Base-by-base conservation (phyloP, 2,113 vertebrate species). In the Lipotes vexillifer region DNA sequence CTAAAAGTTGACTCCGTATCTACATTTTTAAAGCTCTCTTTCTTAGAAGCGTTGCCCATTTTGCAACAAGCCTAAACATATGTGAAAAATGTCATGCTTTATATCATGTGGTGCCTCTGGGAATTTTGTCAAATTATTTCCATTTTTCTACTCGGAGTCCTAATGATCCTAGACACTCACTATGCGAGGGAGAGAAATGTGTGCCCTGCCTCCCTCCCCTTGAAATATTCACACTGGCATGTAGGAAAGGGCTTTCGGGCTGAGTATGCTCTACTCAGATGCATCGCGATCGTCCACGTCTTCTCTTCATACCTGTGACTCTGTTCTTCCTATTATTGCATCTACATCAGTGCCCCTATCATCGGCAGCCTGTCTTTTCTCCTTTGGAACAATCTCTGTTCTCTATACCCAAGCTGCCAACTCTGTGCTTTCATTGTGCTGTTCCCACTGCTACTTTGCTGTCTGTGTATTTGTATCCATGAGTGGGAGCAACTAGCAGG, bases 81-180 rank as follows among this genome's bases (percentile, higher is more conserved):
- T 74, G 78, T 81, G 52, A 96, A 68, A 66, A 74, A 93, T 98
- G 97, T 97, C 86, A 88, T 97, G 90, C 57, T 94, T 93, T 97
- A 18, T 59, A 95, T 95, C 97, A 93, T 92, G 94, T 82, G 89
- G 27, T 91, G 52, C 91, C 94, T 94, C 77, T 96, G 15, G 84
- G 89, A 65, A 94, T 93, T 97, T 97, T 97, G 83, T 97, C 87
- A 98, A 88, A 83, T 96, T 93, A 93, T 97, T 98, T 98, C 88
- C 46, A 96, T 93, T 97, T 94, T 97, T 96, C 83, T 21, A 15
- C 94, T 81, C 95, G 38, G 63, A 20, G 52, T 96, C 66, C 68
- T 98, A 98, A 98, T 95, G 94, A 97, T 80, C 88, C 72, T 63
- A 94, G 93, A 82, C 87, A 49, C 6, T 96, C 41, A 81, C 59